A percentile compares a stretch with the other conserved stretches of the same genome.
Conservation (phyloP, 2,113 vertebrate species). For the Aldabrachelys gigantea region DNA sequence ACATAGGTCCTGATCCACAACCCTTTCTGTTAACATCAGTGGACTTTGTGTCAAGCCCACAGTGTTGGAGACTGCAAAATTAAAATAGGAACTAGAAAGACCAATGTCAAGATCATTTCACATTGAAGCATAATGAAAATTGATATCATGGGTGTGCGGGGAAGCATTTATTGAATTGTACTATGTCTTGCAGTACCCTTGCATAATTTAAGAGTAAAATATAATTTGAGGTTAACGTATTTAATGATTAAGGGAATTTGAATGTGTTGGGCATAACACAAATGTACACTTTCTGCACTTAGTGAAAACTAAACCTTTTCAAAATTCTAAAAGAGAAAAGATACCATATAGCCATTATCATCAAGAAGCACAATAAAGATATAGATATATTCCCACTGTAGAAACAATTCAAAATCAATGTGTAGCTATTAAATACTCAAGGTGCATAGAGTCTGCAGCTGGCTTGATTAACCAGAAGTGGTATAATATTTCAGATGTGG, state of each 20-base stretch:
- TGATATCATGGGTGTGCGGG: neutral
- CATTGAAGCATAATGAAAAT: neutral
- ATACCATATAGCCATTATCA: neutral
- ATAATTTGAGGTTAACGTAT: neutral
- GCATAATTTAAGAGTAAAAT: neutral
- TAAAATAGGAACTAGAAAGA: neutral
- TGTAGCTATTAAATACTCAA: neutral
- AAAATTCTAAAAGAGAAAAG: neutral
- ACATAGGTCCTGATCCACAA: neutral
- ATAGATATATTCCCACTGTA: neutral
- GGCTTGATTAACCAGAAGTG: neutral
- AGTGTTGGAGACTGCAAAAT: neutral
- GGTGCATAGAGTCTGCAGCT: neutral
- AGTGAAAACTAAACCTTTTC: neutral
- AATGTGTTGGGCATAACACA: neutral
- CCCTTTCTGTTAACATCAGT: neutral
- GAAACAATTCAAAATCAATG: neutral
- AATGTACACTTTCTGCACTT: neutral
- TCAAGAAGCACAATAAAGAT: neutral
- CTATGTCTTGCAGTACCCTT: neutral
- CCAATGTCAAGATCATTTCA: neutral
- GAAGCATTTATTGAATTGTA: neutral
- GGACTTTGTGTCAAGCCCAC: neutral
- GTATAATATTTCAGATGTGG: neutral
- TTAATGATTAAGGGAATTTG: neutral